Evolutionary conservation across 2,797 vertebrate species (phyloP).

Genomic region (Parambassis ranga): DNA sequence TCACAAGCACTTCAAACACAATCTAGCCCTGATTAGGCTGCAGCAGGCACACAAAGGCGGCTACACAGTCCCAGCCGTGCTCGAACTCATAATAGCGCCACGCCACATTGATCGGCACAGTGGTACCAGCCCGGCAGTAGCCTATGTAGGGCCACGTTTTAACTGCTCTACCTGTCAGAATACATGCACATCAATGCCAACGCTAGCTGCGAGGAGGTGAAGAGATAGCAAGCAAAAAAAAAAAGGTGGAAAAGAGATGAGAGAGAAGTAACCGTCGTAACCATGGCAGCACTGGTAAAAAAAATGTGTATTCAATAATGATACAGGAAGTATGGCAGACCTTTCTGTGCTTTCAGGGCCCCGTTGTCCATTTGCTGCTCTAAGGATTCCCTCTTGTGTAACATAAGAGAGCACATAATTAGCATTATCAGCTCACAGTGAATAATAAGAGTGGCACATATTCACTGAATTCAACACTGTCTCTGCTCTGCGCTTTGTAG

Average conservation of each 20-base stretch:
- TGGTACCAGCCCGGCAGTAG: constrained; percentile 1
- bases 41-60: constrained; percentile 31
- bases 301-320: constrained; percentile 42
- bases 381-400: constrained; percentile 55
- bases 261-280: constrained; percentile 67
- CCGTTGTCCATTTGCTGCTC: constrained; percentile 36
- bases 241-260: constrained; percentile 21
- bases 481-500: background rate
- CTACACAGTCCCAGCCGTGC: constrained; percentile 24
- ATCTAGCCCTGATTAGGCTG: constrained; percentile 46
- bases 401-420: constrained; percentile 45
- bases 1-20: constrained; percentile 46
- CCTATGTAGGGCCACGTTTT: background rate
- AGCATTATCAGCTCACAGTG: constrained; percentile 23
- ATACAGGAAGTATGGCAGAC: constrained; percentile 21
- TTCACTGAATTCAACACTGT: constrained; percentile 12
- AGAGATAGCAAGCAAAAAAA: constrained; percentile 7
- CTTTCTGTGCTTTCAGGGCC: constrained; percentile 24
- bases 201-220: constrained; percentile 12
- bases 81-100: constrained; percentile 31
- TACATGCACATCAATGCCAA: constrained; percentile 32
- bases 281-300: too few relatives aligned
- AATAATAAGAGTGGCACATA: constrained; percentile 23
- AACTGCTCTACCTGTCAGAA: constrained; percentile 46
- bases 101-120: constrained; percentile 16